phyloP scores from a whole-genome alignment of 2,113 vertebrate genomes.

The Alosa alosa region DNA sequence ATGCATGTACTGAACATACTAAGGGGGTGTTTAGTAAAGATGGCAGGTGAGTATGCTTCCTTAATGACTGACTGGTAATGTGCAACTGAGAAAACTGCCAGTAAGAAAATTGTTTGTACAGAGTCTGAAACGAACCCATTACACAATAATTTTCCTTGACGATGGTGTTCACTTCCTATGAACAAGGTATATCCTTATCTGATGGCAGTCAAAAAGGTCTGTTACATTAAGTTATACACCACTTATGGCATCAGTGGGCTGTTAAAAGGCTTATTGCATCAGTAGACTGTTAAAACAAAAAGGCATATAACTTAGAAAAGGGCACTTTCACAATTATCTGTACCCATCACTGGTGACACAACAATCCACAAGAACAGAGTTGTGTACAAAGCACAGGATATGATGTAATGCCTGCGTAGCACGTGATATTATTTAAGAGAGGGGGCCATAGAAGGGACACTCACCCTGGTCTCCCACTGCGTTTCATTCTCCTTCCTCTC shows the following conservation, averaged over 20 bases:
- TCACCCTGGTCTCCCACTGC: slow-evolving; percentile 95
- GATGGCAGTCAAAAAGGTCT: not conserved
- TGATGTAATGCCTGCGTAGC: not conserved
- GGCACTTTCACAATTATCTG: not conserved
- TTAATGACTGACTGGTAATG: not conserved
- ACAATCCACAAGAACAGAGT: not conserved
- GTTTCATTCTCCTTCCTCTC: slow-evolving; percentile 93
- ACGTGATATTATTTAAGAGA: not conserved
- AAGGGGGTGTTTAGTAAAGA: not conserved
- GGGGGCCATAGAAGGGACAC: slow-evolving; percentile 34
- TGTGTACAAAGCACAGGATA: not conserved
- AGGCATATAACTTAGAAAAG: not conserved
- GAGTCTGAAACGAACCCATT: not conserved
- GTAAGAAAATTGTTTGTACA: too few relatives aligned
- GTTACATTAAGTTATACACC: not conserved
- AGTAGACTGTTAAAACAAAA: not conserved
- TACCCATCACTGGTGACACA: not conserved
- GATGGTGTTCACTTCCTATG: not conserved
- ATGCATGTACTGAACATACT: not conserved
- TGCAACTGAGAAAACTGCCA: not conserved
- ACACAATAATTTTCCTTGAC: too few relatives aligned
- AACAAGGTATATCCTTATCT: not conserved
- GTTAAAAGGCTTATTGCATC: not conserved
- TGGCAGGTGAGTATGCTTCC: not conserved
- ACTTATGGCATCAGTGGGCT: not conserved